Percentiles rank a stretch among this genome's conserved stretches.
These are phyloP conservation scores for Turritopsis rubra DNA, from an alignment of 30 jellyfish, hydroid and myxozoan genomes.

Conservation along the genomic window DNA sequence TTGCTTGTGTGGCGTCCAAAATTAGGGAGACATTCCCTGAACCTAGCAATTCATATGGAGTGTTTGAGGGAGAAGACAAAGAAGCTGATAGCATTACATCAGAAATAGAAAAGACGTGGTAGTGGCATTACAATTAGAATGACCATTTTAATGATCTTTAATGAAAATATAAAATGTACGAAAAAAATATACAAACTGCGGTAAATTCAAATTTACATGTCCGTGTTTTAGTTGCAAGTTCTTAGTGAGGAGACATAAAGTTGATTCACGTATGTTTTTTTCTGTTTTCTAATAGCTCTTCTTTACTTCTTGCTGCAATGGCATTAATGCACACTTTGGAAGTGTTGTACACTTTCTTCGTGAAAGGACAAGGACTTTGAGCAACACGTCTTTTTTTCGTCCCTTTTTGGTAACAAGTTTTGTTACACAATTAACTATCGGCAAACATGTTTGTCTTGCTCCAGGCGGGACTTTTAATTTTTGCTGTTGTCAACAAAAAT, in stretches of 20 bases:
- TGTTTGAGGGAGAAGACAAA: not conserved
- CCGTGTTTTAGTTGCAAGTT: too few species aligned
- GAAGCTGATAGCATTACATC: conserved; percentile 8
- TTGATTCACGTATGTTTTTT: not conserved
- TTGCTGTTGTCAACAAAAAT: too few species aligned
- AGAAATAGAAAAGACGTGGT: not conserved
- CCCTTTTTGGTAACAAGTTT: not conserved
- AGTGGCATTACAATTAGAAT: not conserved
- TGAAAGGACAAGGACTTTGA: not conserved
- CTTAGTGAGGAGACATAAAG: too few species aligned
- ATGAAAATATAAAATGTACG: not conserved
- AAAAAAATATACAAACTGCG: too few species aligned
- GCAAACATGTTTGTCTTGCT: not conserved
- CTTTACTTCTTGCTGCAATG: not conserved
- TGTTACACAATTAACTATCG: not conserved
- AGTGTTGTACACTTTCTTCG: not conserved
- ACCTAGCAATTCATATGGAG: too few species aligned
- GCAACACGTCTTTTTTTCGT: not conserved
- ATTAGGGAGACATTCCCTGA: conserved; percentile 5
- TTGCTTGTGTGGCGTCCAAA: not conserved
- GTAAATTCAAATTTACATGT: too few species aligned
- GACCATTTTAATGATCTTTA: not conserved
- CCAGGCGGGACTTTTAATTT: too few species aligned
- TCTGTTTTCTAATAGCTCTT: not conserved
- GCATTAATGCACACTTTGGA: not conserved